Evolutionary conservation across 2,888 invertebrate species (phyloP), one percentile per base, ranked within the genome.

Genomic region (Nephrotoma flavescens): DNA sequence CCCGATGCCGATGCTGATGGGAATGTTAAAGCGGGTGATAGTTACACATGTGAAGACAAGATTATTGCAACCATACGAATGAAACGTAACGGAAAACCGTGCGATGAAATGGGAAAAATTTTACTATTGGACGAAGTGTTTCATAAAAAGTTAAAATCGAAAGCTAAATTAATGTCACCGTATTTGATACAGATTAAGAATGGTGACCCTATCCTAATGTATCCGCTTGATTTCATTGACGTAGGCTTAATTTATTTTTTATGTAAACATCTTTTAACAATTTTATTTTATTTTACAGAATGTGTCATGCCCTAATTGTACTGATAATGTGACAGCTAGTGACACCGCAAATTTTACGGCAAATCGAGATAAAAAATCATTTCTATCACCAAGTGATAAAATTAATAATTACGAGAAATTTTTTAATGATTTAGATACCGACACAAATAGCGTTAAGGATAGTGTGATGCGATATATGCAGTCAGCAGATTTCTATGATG

Each of bases 201-300:
- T 41, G 89, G 89, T 0, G 89, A 89, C 83, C 89, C 89, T 9
- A 87, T 90, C 47, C 86, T 89, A 86, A 89, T 89, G 89, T 89
- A 89, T 88, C 89, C 90, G 6, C 86, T 89, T 86, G 87, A 89
- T 85, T 89, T 89, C 88, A 41, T 88, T 11, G 89, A 89, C 88
- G 90, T 89, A 87, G 88, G 87, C 88, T 41, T 11, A 42, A 19
- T 42, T 45, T 86, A 41, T 83, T 86, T n/a, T 4, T 41, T 41
- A 84, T 41, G 7, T 0, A 47, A 6, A 57, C 6, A 0, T 83
- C 7, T 83, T 83, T 41, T 83, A 4, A 57, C 4, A 71, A 12
- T 9, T 12, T 12, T 83, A 9, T 41, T 83, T 83, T 2, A 1
- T n/a, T 83, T 41, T 83, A 3, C 42, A 84, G 84, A 84, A 12